These are phyloP conservation scores for Dasypolia templi DNA, from an alignment of 2,888 invertebrate genomes.

Conservation along the genomic window DNA sequence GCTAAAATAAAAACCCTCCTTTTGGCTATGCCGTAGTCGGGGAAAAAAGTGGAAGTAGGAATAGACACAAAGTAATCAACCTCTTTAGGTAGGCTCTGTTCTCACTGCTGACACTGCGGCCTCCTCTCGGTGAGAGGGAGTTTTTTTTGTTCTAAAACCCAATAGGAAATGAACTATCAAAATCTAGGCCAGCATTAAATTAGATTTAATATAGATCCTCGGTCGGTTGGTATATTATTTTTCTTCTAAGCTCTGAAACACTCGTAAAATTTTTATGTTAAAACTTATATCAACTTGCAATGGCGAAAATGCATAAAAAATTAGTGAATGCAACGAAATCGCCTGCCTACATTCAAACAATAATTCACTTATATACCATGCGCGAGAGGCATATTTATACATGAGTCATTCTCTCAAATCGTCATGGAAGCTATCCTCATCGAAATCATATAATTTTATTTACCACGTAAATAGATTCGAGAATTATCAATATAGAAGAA, in stretches of 20 bases:
- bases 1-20: neutral
- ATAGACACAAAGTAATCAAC: too few relatives aligned
- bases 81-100: too few relatives aligned
- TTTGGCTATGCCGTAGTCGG: neutral
- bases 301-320: conserved; percentile 7
- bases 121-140: too few relatives aligned
- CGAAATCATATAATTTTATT: conserved; percentile 31
- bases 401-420: conserved; percentile 41
- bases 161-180: too few relatives aligned
- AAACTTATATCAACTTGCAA: neutral
- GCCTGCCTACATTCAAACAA: conserved; percentile 26
- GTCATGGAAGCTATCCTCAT: conserved; percentile 19
- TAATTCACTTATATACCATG: conserved; percentile 8
- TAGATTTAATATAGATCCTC: neutral
- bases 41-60: too few relatives aligned
- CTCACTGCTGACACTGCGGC: too few relatives aligned
- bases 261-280: neutral
- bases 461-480: conserved; percentile 12
- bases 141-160: too few relatives aligned
- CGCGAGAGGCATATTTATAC: neutral
- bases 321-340: conserved; percentile 12
- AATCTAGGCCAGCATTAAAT: too few relatives aligned
- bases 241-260: neutral
- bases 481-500: conserved; percentile 32
- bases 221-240: neutral